Percentiles rank a stretch among this genome's conserved stretches.
Evolutionary conservation across 2,113 vertebrate genomes (phyloP).

Genomic region (Kryptolebias marmoratus): DNA sequence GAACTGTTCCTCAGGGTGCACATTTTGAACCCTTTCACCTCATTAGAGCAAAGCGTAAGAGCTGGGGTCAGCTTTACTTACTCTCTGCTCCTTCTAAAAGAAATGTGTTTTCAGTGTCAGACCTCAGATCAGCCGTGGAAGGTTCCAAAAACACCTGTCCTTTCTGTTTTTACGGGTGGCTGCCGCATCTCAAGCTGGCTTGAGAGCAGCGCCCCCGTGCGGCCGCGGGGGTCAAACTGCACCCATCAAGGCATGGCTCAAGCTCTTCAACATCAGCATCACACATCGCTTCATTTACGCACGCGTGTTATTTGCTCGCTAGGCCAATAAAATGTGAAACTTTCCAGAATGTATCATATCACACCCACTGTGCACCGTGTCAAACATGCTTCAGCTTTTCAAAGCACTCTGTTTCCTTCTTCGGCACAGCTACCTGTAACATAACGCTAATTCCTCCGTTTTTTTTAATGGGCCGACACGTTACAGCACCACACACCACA

Average conservation of each 20-base stretch:
- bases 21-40: slow-evolving; percentile 45
- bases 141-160: slow-evolving; percentile 11
- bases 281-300: slow-evolving; percentile 27
- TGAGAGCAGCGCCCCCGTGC: slow-evolving; percentile 76
- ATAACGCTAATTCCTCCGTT: slow-evolving; percentile 4
- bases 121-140: slow-evolving; percentile 38
- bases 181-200: slow-evolving; percentile 79
- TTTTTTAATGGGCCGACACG: slow-evolving; percentile 10
- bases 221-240: slow-evolving; percentile 42
- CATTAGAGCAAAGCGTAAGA: slow-evolving; percentile 30
- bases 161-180: slow-evolving; percentile 8
- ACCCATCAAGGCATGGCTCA: slow-evolving; percentile 16
- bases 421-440: slow-evolving; percentile 20
- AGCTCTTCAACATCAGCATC: slow-evolving; percentile 42
- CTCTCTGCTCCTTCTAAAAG: slow-evolving; percentile 8
- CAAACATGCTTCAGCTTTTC: slow-evolving; percentile 36
- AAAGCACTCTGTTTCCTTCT: not conserved
- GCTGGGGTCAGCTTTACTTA: slow-evolving; percentile 25
- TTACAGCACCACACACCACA: slow-evolving; percentile 61
- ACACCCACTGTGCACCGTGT: slow-evolving; percentile 48
- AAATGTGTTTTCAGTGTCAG: slow-evolving; percentile 21
- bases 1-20: slow-evolving; percentile 60
- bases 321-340: slow-evolving; percentile 71
- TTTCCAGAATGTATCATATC: slow-evolving; percentile 66
- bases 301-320: slow-evolving; percentile 35